phyloP scores from a whole-genome alignment of 1,140 invertebrate genomes.

The Drosophila trapezifrons region DNA sequence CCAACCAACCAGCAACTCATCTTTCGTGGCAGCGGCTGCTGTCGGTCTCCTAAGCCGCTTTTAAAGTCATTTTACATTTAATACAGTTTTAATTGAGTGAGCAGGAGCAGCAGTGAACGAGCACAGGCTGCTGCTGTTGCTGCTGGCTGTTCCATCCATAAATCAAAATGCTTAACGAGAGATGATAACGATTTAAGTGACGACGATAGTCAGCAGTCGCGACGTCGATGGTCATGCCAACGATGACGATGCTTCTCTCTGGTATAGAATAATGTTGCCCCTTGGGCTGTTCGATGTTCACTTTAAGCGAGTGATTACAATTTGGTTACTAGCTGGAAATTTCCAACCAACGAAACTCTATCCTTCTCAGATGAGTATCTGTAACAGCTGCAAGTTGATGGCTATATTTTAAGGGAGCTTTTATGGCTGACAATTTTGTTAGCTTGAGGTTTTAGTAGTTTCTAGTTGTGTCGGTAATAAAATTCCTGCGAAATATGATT shows the following conservation, averaged over 20 bases:
- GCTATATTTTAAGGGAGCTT: neutral
- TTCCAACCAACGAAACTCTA: slow-evolving; percentile 1
- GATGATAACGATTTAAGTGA: slow-evolving; percentile 64
- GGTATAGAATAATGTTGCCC: slow-evolving; percentile 37
- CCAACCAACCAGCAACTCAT: slow-evolving; percentile 23
- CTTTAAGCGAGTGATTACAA: slow-evolving; percentile 19
- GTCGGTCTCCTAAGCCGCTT: slow-evolving; percentile 45
- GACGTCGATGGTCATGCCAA: slow-evolving; percentile 30
- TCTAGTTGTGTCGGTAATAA: neutral
- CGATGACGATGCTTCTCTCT: slow-evolving; percentile 16
- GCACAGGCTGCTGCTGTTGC: slow-evolving; percentile 2
- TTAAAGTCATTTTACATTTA: slow-evolving; percentile 77
- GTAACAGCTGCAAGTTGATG: slow-evolving; percentile 4
- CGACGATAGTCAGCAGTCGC: slow-evolving; percentile 42
- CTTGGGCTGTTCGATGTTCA: slow-evolving; percentile 36
- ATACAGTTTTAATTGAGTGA: slow-evolving; percentile 80
- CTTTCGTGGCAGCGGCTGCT: slow-evolving; percentile 16
- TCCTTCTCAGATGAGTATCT: slow-evolving; percentile 5
- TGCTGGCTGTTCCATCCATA: slow-evolving; percentile 42
- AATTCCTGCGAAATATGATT: neutral
- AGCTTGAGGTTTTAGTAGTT: neutral
- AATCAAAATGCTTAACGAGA: slow-evolving; percentile 75
- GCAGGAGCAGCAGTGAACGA: slow-evolving; percentile 20
- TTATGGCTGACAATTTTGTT: neutral
- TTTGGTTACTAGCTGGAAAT: slow-evolving; percentile 11